Percentiles rank a stretch among this genome's conserved stretches.
phyloP scores from a whole-genome alignment of 1,140 invertebrate species.

The Drosophila pseudoobscura region DNA sequence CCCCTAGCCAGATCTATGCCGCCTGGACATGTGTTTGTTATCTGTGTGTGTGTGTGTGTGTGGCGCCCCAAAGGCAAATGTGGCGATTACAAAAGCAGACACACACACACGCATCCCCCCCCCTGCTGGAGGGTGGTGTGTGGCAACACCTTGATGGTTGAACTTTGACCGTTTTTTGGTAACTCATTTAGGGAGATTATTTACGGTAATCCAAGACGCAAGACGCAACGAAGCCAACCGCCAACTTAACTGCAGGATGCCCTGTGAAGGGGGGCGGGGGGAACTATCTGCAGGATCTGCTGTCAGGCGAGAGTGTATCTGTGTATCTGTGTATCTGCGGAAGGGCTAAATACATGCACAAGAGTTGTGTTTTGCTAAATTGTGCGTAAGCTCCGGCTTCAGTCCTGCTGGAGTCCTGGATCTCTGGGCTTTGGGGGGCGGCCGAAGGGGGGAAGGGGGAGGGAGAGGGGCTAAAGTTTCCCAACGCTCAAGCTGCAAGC shows the following conservation, averaged over 20 bases:
- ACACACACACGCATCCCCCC: conserved; percentile 13
- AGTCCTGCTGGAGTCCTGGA: too few relatives aligned
- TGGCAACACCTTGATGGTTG: conserved; percentile 64
- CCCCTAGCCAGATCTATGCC: neutral
- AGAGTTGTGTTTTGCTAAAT: conserved; percentile 64
- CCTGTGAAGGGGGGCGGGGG: too few relatives aligned
- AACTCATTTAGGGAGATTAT: conserved; percentile 80
- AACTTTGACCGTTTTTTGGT: conserved; percentile 77
- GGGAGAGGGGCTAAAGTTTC: conserved; percentile 46
- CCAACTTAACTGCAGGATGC: conserved; percentile 59
- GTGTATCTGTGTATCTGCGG: conserved; percentile 65
- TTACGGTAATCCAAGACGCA: conserved; percentile 78
- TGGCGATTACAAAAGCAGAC: conserved; percentile 35
- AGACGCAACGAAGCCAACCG: conserved; percentile 55
- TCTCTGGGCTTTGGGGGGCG: too few relatives aligned
- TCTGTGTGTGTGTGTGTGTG: conserved; percentile 10
- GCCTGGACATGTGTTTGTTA: conserved; percentile 58
- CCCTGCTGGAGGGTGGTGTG: neutral
- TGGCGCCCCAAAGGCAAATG: conserved; percentile 9
- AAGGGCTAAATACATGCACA: too few relatives aligned
- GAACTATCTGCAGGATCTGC: conserved; percentile 46
- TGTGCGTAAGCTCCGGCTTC: conserved; percentile 66
- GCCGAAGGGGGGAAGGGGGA: too few relatives aligned
- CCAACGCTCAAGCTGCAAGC: conserved; percentile 24
- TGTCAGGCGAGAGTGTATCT: conserved; percentile 10